These are phyloP conservation scores for Takifugu bimaculatus DNA, from an alignment of 2,113 vertebrate genomes.

Conservation along the genomic window DNA sequence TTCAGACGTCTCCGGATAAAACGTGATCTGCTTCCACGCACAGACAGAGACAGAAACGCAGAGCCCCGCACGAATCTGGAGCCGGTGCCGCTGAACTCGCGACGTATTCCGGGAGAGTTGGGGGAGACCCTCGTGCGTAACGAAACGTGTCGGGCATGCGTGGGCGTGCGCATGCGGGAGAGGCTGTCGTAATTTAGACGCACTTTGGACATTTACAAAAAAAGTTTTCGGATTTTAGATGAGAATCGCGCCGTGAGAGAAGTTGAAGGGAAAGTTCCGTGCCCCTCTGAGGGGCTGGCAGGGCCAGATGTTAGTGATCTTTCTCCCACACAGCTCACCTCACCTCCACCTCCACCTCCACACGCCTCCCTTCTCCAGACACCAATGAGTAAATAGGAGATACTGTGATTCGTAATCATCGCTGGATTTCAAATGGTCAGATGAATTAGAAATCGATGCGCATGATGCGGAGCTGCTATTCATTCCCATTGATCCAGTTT, in stretches of 20 bases:
- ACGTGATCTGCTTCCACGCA: not conserved
- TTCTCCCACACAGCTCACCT: slow-evolving; percentile 1
- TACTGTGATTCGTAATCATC: not conserved
- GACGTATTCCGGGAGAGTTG: slow-evolving; percentile 29
- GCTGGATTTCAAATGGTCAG: not conserved
- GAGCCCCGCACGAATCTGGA: not conserved
- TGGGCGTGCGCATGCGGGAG: slow-evolving; percentile 27
- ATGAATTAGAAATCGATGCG: not conserved
- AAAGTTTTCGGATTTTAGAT: too few species aligned
- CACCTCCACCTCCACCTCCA: not conserved
- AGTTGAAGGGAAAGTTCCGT: slow-evolving; percentile 16
- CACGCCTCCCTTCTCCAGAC: slow-evolving; percentile 2
- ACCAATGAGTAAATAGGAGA: not conserved
- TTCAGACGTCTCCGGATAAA: too few species aligned
- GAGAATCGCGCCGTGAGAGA: slow-evolving; percentile 5
- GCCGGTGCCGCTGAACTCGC: slow-evolving; percentile 26
- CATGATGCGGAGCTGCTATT: too few species aligned
- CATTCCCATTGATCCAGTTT: not conserved
- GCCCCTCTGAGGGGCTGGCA: not conserved
- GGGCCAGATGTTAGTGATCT: slow-evolving; percentile 15
- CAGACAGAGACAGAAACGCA: not conserved
- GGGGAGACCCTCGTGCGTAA: slow-evolving; percentile 65
- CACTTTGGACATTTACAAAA: slow-evolving; percentile 7
- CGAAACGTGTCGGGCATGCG: slow-evolving; percentile 55
- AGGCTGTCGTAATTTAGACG: slow-evolving; percentile 20